Percentiles rank a stretch among this genome's conserved stretches.
phyloP scores from a whole-genome alignment of 2,888 invertebrate species.

The Harpagoxenus sublaevis region DNA sequence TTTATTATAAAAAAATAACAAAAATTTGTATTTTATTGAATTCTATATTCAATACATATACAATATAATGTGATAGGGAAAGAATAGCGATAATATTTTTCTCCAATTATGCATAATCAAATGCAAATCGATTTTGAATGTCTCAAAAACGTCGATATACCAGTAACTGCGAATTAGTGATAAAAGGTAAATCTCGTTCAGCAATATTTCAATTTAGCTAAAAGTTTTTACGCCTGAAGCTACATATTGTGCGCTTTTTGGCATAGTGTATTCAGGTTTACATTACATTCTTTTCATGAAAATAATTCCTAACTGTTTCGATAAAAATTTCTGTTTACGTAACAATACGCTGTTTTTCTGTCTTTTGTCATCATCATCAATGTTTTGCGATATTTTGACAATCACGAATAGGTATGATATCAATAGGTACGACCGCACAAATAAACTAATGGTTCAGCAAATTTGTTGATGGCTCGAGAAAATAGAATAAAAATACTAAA shows the following conservation, averaged over 20 bases:
- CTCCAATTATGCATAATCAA: neutral
- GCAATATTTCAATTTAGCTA: constrained; percentile 63
- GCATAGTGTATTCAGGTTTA: constrained; percentile 16
- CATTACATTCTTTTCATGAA: constrained; percentile 38
- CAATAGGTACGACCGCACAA: neutral
- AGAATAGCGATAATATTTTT: neutral
- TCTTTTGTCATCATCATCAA: constrained; percentile 12
- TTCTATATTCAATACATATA: neutral
- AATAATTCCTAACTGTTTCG: constrained; percentile 42
- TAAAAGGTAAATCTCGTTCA: constrained; percentile 55
- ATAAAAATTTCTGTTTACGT: constrained; percentile 41
- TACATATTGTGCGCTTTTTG: constrained; percentile 51
- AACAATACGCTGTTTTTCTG: neutral
- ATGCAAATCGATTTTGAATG: constrained; percentile 8
- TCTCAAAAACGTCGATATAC: neutral
- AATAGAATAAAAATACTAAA: constrained; percentile 39
- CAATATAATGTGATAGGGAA: neutral
- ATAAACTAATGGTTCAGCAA: constrained; percentile 28
- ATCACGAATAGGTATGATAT: neutral
- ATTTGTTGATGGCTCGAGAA: constrained; percentile 19
- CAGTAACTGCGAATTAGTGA: constrained; percentile 24
- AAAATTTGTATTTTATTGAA: neutral
- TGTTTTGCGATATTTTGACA: neutral
- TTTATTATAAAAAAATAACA: neutral
- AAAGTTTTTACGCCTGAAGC: constrained; percentile 61